Conservation (phyloP, 2,888 invertebrate genomes). For the Acanthococcus lagerstroemiae region DNA sequence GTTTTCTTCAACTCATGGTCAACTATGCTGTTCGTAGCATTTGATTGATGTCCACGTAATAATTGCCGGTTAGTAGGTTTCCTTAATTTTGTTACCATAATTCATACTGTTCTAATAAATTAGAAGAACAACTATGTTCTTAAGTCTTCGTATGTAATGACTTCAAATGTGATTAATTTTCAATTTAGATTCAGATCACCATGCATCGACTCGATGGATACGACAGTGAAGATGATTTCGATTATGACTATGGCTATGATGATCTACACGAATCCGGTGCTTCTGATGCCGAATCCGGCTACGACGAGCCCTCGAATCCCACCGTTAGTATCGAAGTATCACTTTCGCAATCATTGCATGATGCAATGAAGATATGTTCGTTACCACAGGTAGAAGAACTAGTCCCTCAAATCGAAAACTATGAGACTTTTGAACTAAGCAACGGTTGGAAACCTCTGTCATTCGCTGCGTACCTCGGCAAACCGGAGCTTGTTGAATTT, state of each 20-base stretch:
- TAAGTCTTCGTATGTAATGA: too few relatives aligned
- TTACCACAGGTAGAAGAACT: neutral
- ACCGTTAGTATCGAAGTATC: neutral
- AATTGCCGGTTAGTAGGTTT: too few relatives aligned
- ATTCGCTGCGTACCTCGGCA: conserved; percentile 2
- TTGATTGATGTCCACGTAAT: too few relatives aligned
- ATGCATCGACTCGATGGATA: too few relatives aligned
- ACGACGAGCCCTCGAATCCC: neutral
- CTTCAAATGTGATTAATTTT: too few relatives aligned
- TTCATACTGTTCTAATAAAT: too few relatives aligned
- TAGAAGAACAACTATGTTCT: too few relatives aligned
- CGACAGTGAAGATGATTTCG: neutral
- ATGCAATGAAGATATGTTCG: neutral
- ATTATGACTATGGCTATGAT: neutral
- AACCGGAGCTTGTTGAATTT: neutral
- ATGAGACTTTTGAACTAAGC: neutral
- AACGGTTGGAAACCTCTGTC: conserved; percentile 3
- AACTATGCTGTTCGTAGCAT: too few relatives aligned
- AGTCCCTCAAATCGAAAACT: neutral
- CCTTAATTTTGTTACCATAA: too few relatives aligned
- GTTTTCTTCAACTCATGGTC: too few relatives aligned
- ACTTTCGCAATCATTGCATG: neutral
- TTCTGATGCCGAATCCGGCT: neutral
- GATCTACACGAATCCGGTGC: neutral
- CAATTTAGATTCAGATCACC: too few relatives aligned